phyloP scores from a whole-genome alignment of 2,888 invertebrate species.

The Hoplodrina ambigua region DNA sequence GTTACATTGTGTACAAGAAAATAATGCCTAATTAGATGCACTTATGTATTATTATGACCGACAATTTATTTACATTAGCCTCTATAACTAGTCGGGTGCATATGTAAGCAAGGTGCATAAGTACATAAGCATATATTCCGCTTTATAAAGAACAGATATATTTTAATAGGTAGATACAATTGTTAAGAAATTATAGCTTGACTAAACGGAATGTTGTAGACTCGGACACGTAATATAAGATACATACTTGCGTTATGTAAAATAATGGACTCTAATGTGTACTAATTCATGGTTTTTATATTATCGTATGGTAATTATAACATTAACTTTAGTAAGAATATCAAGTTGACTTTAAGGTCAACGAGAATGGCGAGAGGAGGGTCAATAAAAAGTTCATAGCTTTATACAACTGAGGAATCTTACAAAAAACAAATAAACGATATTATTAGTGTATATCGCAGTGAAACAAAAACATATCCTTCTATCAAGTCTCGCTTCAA shows the following conservation, averaged over 20 bases:
- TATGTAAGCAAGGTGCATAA: conserved; percentile 41
- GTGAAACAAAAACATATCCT: conserved; percentile 13
- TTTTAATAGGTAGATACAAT: conserved; percentile 37
- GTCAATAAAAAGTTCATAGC: not conserved
- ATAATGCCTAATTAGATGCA: conserved; percentile 36
- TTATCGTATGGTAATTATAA: conserved; percentile 1
- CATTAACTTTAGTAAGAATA: not conserved
- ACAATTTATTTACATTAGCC: conserved; percentile 42
- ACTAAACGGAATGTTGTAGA: conserved; percentile 31
- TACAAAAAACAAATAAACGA: not conserved
- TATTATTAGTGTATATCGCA: not conserved
- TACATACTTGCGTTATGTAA: conserved; percentile 24
- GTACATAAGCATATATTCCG: conserved; percentile 32
- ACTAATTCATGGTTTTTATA: not conserved
- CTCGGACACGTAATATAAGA: conserved; percentile 15
- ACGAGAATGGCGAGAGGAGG: no score
- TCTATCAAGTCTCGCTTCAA: conserved; percentile 21
- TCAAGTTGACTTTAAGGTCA: no score
- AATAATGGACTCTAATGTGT: not conserved
- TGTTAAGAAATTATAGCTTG: conserved; percentile 47
- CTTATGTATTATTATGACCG: conserved; percentile 14
- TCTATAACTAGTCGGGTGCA: conserved; percentile 45
- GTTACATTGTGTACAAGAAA: conserved; percentile 33
- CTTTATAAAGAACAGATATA: conserved; percentile 37
- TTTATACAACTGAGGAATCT: not conserved